phyloP scores from a whole-genome alignment of 2,797 vertebrate genomes.

The Sebastiscus tertius region DNA sequence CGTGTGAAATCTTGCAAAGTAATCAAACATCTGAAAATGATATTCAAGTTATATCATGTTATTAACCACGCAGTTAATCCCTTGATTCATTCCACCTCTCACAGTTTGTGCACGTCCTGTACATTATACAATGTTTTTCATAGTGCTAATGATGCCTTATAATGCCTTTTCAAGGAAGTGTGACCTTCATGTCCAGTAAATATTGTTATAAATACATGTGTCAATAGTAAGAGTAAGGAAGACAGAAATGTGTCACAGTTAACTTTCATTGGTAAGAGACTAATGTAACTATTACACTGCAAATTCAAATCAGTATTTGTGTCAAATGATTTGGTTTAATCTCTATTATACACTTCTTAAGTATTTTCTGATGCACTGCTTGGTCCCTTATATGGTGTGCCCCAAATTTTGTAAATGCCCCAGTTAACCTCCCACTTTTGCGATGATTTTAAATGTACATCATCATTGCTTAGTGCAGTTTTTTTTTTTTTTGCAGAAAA shows the following conservation, averaged over 20 bases:
- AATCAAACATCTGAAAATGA: constrained; percentile 14
- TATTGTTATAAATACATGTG: constrained; percentile 4
- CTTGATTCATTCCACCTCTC: background rate
- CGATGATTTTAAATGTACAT: background rate
- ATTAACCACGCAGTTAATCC: background rate
- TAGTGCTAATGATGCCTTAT: constrained; percentile 4
- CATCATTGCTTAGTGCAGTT: background rate
- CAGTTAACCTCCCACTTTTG: background rate
- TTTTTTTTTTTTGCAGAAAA: constrained; percentile 42
- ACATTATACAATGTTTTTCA: background rate
- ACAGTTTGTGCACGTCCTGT: background rate
- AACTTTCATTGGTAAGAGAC: constrained; percentile 15
- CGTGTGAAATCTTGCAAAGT: background rate
- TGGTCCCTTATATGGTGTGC: constrained; percentile 33
- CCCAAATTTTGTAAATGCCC: constrained; percentile 8
- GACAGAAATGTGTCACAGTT: constrained; percentile 37
- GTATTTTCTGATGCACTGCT: constrained; percentile 42
- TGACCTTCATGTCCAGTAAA: constrained; percentile 4
- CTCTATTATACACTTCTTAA: background rate
- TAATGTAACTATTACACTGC: constrained; percentile 27
- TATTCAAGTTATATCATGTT: constrained; percentile 7
- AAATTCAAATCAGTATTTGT: constrained; percentile 17
- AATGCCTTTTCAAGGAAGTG: constrained; percentile 10
- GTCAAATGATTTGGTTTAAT: constrained; percentile 39
- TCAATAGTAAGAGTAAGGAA: constrained; percentile 18